phyloP scores from a whole-genome alignment of 2,888 invertebrate species.

The Cryptocephalus moraei region DNA sequence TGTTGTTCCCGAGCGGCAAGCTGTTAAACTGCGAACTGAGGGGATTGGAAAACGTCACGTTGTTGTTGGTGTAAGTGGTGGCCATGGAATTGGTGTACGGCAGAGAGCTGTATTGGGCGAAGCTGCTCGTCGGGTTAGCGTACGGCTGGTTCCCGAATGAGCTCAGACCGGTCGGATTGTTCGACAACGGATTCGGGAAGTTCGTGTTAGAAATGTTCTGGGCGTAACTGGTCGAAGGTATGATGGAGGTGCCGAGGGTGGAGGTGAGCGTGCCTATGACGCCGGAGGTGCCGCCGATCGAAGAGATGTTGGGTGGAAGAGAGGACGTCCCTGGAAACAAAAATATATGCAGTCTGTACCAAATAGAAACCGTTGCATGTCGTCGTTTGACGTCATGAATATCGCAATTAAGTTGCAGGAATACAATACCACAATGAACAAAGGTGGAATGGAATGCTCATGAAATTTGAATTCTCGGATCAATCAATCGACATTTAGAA shows the following conservation, averaged over 20 bases:
- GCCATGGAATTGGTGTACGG: conserved; percentile 25
- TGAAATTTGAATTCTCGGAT: too few relatives aligned
- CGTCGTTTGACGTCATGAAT: too few relatives aligned
- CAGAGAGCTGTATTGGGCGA: conserved; percentile 40
- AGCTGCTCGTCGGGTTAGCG: conserved; percentile 36
- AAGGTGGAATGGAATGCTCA: too few relatives aligned
- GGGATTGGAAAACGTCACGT: conserved; percentile 57
- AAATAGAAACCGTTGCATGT: too few relatives aligned
- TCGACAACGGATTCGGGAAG: conserved; percentile 41
- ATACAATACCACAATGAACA: too few relatives aligned
- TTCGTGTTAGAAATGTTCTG: conserved; percentile 42
- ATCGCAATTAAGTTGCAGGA: too few relatives aligned
- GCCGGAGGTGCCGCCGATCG: conserved; percentile 13
- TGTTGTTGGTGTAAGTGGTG: conserved; percentile 32
- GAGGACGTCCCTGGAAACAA: conserved; percentile 16
- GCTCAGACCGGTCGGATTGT: conserved; percentile 24
- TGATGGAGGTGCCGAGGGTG: conserved; percentile 40
- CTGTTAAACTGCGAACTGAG: conserved; percentile 48
- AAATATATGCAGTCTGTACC: too few relatives aligned
- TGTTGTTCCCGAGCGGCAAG: conserved; percentile 28
- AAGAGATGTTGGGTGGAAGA: conserved; percentile 18
- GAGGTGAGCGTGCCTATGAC: conserved; percentile 32
- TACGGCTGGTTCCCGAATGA: conserved; percentile 43
- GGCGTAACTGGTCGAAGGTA: conserved; percentile 44
- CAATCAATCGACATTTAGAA: too few relatives aligned